Evolutionary conservation across 2,113 vertebrate genomes (phyloP).

Genomic region (Balaenoptera acutorostrata): DNA sequence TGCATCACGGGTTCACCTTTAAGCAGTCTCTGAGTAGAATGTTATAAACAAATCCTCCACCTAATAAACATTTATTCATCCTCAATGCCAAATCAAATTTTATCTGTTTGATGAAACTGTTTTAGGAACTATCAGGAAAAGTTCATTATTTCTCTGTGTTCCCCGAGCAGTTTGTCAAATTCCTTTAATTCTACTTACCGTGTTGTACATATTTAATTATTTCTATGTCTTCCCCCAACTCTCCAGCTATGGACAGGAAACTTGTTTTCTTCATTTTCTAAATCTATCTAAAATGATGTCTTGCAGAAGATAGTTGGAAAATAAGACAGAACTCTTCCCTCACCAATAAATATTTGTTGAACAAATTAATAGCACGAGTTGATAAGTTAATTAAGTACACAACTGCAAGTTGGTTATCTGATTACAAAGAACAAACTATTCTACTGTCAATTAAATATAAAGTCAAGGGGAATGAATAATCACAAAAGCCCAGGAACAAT

Average conservation of each 20-base stretch:
- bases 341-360: not conserved
- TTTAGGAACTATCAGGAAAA: not conserved
- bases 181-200: not conserved
- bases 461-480: constrained; percentile 13
- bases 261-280: not conserved
- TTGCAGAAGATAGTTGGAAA: not conserved
- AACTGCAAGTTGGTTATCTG: not conserved
- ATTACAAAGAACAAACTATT: not conserved
- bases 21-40: not conserved
- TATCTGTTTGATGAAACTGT: not conserved
- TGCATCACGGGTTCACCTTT: not conserved
- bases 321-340: not conserved
- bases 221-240: not conserved
- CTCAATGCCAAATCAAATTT: not conserved
- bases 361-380: not conserved
- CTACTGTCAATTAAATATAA: not conserved
- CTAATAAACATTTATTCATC: not conserved
- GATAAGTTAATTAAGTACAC: not conserved
- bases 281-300: not conserved
- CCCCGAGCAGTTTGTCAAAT: not conserved
- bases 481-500: not conserved
- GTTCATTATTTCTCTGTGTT: not conserved
- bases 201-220: not conserved
- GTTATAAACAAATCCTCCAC: not conserved
- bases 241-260: not conserved